A percentile compares a stretch with the other conserved stretches of the same genome.
These are phyloP conservation scores for Chinchilla lanigera DNA, from an alignment of 2,113 vertebrate genomes.

Conservation along the genomic window DNA sequence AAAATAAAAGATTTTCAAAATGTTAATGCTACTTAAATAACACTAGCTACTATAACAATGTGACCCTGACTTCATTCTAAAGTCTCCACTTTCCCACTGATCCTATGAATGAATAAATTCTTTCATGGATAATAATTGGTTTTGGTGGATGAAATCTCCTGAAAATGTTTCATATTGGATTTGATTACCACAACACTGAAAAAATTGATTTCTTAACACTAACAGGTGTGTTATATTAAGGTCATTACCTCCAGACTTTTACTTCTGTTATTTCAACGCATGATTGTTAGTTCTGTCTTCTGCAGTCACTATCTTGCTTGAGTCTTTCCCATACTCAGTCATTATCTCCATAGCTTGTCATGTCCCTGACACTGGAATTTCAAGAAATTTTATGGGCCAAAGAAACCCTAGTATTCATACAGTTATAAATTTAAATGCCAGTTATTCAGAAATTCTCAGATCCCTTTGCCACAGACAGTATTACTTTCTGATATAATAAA, in stretches of 20 bases:
- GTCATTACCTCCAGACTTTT: background rate
- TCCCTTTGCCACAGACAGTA: background rate
- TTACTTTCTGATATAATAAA: background rate
- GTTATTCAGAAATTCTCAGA: fast-evolving
- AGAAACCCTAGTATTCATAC: background rate
- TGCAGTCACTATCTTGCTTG: background rate
- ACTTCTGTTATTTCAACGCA: background rate
- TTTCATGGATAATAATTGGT: background rate
- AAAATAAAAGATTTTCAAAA: background rate
- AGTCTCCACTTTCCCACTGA: background rate
- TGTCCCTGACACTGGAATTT: background rate
- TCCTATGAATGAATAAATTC: background rate
- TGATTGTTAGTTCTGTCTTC: background rate
- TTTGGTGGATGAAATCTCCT: background rate
- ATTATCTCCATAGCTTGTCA: background rate
- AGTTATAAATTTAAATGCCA: background rate
- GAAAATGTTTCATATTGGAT: background rate
- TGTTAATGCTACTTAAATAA: background rate
- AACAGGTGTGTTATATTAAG: background rate
- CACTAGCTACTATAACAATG: background rate
- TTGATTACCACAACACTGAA: background rate
- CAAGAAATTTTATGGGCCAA: background rate
- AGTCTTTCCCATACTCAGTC: background rate
- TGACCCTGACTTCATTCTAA: background rate
- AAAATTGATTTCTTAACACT: background rate